Base-by-base conservation (phyloP, 2,113 vertebrate species). In the Pipra filicauda region DNA sequence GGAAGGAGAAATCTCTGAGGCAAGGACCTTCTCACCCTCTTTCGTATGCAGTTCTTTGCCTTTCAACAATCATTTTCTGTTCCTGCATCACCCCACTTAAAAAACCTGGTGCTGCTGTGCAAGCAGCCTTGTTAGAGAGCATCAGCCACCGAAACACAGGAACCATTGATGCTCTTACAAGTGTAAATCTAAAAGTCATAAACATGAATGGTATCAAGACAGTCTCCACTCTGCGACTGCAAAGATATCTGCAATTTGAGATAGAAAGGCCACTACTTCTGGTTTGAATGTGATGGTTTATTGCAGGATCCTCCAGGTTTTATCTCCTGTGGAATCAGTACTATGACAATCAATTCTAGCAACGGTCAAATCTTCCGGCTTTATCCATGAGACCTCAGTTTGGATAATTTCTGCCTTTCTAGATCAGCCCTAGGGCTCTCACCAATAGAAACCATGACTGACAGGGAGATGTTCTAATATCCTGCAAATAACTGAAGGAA, bases 161-260 rank as follows among this genome's bases (percentile, higher is more conserved):
- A 70, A 59, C 30, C 58, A 33, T 5, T 67, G 0, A 1, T 28
- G 51, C 83, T 84, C 72, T 80, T 37, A 43, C 0, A 21, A 93
- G 92, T 75, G 79, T 69, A 92, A 94, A 96, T 88, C 52, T 67
- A 51, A 4, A 75, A 81, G 57, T 30, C 69, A 81, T 93, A 82
- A 94, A 88, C 65, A 84, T 27, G 54, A 94, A 86, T 72, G 20
- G 31, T n/a, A 88, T 30, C 44, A 79, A 89, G 91, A 57, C 51
- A 74, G 28, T 69, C 70, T 71, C 33, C 10, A 24, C 27, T 67
- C 23, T 9, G n/a, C 61, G 57, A 54, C 39, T 81, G 39, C 51
- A 91, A 74, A 80, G 92, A n/a, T 62, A 77, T 7, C 61, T 86
- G 82, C 79, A 93, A 72, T 57, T 81, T 59, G 52, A 88, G 72